These are phyloP conservation scores for Triplophysa yarkandensis DNA, from an alignment of 2,797 vertebrate species.

Conservation along the genomic window DNA sequence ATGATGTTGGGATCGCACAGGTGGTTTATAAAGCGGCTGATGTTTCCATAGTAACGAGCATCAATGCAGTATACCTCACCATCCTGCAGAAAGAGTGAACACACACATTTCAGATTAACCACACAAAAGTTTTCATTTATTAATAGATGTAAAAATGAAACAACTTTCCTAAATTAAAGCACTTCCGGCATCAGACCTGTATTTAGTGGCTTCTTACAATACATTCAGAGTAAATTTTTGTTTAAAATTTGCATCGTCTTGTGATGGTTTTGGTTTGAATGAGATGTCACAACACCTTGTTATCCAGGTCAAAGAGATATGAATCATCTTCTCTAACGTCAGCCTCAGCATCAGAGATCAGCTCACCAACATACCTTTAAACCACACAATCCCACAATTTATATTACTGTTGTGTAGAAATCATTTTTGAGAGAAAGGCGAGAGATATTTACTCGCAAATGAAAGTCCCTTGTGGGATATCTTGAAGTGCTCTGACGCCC, in stretches of 20 bases:
- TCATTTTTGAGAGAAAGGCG: neutral
- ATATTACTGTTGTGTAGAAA: no score
- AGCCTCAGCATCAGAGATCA: conserved; percentile 92
- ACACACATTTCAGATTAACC: neutral
- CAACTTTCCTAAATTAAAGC: neutral
- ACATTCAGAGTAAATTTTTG: neutral
- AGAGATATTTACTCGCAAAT: conserved; percentile 85
- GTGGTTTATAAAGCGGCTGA: conserved; percentile 96
- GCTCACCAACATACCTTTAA: conserved; percentile 87
- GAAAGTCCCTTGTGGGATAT: conserved; percentile 90
- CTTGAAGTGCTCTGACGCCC: conserved; percentile 89
- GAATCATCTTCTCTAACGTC: conserved; percentile 92
- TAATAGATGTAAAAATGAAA: neutral
- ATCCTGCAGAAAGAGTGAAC: conserved; percentile 74
- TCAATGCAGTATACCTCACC: conserved; percentile 95
- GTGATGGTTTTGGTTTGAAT: neutral
- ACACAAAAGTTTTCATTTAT: neutral
- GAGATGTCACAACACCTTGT: conserved; percentile 78
- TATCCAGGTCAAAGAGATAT: conserved; percentile 91
- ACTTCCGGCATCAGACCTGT: neutral
- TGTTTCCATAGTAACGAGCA: conserved; percentile 93
- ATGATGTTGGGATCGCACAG: conserved; percentile 95
- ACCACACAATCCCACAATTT: no score
- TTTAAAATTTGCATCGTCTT: neutral
- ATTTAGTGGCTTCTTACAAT: neutral